These are phyloP conservation scores for Morinoia aosen DNA, from an alignment of 2,888 invertebrate genomes.

Conservation along the genomic window DNA sequence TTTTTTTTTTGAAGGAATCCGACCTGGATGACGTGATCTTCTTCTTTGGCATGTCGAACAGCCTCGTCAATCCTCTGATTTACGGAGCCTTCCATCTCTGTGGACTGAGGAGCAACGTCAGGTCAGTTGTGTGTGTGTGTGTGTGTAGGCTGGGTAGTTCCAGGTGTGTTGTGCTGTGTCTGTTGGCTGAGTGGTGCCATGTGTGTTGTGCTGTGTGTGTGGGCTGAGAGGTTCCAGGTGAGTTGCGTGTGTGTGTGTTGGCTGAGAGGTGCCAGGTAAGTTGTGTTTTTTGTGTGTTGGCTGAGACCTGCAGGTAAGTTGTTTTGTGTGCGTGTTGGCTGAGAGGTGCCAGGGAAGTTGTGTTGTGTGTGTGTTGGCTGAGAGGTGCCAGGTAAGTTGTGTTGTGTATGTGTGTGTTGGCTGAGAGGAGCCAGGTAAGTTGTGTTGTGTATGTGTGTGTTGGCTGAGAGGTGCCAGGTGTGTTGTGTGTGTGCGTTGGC, in stretches of 20 bases:
- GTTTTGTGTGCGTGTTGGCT: too few species aligned
- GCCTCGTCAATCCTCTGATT: slow-evolving; percentile 87
- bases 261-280: neutral
- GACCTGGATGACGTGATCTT: slow-evolving; percentile 75
- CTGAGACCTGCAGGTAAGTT: neutral
- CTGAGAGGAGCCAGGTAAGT: neutral
- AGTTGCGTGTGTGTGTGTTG: neutral
- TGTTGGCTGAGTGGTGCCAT: neutral
- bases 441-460: neutral
- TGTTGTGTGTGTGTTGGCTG: slow-evolving; percentile 76
- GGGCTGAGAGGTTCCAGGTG: neutral
- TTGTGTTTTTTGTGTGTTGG: neutral
- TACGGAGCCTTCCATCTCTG: slow-evolving; percentile 91
- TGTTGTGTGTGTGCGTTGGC: neutral
- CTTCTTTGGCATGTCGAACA: slow-evolving; percentile 89
- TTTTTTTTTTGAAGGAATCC: neutral
- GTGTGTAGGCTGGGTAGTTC: neutral
- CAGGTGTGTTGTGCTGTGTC: neutral
- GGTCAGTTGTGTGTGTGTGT: neutral
- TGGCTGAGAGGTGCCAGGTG: too few species aligned
- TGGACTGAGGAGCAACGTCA: slow-evolving; percentile 59
- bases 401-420: slow-evolving; percentile 73
- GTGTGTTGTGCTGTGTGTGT: neutral
- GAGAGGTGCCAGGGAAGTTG: too few species aligned
- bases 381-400: neutral